Base-by-base conservation (phyloP, 1,140 invertebrate species). In the Coenobita brevimanus region DNA sequence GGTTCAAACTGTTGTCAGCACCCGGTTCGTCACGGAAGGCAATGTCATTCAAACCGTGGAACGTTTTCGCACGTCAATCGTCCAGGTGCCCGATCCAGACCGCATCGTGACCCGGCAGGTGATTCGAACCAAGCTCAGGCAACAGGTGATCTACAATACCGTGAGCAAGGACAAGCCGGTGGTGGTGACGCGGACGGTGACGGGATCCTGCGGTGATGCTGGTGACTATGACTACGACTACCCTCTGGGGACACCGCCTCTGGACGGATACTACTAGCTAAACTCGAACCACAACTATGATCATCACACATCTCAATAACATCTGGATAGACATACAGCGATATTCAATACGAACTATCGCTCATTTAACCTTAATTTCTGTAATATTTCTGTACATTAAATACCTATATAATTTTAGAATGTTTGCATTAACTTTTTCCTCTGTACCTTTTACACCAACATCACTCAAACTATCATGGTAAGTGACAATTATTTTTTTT, bases 341-440 rank as follows among this genome's bases (percentile, higher is more conserved):
- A 24, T 10, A 81, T 6, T 24, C 3, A 62, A 57, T 33, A 24
- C 36, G 3, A 33, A 17, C 3, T 17, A 21, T 30, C 33, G 2
- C 41, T 24, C 30, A 24, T 64, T n/a, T 64, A 64, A 81, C 60
- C 30, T 36, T 17, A 50, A 64, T 36, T n/a, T 38, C 17, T 62
- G n/a, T 64, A 60, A 36, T 81, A 81, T 81, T 81, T 81, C 57
- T 81, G 78, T 81, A 81, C 17, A 81, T 81, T 81, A 81, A 81
- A 60, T 43, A 10, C 54, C 15, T 33, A 41, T 57, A 57, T 8
- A 27, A 17, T 60, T 71, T 3, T 33, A 30, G n/a, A 30, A 79
- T 57, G 36, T 57, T 50, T 27, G 10, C 33, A 30, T 50, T 33
- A 21, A 50, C n/a, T 50, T 50, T n/a, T n/a, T n/a, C n/a, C n/a